These are phyloP conservation scores for Arizona elegans DNA, from an alignment of 2,113 vertebrate genomes.

Conservation along the genomic window DNA sequence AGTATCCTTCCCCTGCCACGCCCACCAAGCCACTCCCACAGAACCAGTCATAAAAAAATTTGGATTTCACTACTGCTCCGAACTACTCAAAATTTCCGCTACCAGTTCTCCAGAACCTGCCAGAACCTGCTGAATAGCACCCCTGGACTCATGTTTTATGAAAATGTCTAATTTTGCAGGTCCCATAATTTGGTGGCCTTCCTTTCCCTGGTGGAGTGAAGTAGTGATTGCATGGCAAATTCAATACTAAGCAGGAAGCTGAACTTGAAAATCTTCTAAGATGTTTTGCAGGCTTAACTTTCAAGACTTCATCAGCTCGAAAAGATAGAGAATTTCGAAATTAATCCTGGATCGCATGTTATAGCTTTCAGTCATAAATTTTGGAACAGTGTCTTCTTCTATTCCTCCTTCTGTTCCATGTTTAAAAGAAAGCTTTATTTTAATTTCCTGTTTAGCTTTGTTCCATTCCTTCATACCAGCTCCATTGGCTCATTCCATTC, in stretches of 20 bases:
- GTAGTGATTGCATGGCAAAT: background rate
- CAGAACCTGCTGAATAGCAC: too few species aligned
- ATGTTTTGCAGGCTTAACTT: background rate
- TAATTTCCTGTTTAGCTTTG: background rate
- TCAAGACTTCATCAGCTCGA: background rate
- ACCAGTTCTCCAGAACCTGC: too few species aligned
- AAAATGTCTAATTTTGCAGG: background rate
- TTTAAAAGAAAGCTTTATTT: background rate
- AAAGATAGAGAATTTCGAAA: background rate
- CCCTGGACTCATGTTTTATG: too few species aligned
- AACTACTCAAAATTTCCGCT: too few species aligned
- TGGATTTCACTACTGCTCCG: too few species aligned
- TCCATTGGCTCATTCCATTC: slow-evolving; percentile 21
- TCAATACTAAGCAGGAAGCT: background rate
- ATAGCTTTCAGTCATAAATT: background rate
- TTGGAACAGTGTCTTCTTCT: background rate
- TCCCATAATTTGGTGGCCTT: background rate
- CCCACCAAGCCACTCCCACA: too few species aligned
- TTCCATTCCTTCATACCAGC: background rate
- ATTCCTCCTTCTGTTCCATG: background rate
- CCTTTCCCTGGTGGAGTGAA: background rate
- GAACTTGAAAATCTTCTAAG: background rate
- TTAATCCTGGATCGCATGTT: background rate
- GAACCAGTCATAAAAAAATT: too few species aligned
- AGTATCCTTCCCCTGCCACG: too few species aligned